Conservation (phyloP, 2,888 invertebrate genomes). For the Lapara coniferarum region DNA sequence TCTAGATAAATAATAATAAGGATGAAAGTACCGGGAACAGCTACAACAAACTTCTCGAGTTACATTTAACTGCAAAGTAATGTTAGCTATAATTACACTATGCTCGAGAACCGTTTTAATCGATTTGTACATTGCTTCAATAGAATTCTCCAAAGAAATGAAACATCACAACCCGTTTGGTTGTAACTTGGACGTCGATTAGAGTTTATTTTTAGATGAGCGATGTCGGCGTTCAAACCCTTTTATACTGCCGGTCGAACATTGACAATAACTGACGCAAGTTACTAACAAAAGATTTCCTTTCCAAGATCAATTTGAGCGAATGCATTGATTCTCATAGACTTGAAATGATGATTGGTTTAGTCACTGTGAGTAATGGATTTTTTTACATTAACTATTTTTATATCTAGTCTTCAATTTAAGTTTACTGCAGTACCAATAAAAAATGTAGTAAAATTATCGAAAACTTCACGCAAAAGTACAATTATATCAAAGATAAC, state of each 20-base stretch:
- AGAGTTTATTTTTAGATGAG: conserved; percentile 24
- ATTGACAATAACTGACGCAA: conserved; percentile 39
- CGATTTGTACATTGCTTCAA: conserved; percentile 12
- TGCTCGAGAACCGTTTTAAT: neutral
- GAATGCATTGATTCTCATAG: conserved; percentile 9
- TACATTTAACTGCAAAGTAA: too few species aligned
- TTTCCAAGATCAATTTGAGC: neutral
- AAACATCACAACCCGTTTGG: conserved; percentile 5
- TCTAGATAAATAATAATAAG: neutral
- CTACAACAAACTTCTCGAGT: too few species aligned
- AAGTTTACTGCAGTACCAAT: too few species aligned
- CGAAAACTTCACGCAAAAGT: too few species aligned
- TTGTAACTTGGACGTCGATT: conserved; percentile 10
- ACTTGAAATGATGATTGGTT: neutral
- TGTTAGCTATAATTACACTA: neutral
- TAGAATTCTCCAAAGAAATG: conserved; percentile 9
- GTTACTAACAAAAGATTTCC: conserved; percentile 19
- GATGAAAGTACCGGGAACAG: too few species aligned
- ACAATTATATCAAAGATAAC: too few species aligned
- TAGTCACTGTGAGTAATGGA: neutral
- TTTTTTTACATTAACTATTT: neutral
- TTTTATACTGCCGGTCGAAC: conserved; percentile 30
- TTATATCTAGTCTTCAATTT: too few species aligned
- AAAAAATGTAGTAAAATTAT: too few species aligned
- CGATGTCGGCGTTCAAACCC: conserved; percentile 25